Conservation (phyloP, 2,888 invertebrate genomes). For the Drosophila pseudotakahashii region DNA sequence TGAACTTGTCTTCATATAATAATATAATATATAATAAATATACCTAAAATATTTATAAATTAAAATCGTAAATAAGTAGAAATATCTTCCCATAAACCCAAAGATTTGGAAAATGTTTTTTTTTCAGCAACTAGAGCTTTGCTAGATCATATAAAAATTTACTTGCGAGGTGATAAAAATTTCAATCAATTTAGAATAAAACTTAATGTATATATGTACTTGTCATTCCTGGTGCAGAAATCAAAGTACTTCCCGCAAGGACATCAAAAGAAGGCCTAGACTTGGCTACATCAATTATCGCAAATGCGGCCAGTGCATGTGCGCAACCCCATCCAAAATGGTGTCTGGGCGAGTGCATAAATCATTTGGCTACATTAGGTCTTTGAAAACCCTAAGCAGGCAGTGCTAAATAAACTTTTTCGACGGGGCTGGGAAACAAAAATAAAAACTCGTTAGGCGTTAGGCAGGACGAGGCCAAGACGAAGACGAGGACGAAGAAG, state of each 20-base stretch:
- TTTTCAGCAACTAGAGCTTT: no score
- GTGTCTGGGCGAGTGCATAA: slow-evolving; percentile 64
- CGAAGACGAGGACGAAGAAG: slow-evolving; percentile 21
- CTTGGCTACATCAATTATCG: slow-evolving; percentile 71
- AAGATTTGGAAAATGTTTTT: no score
- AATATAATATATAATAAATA: no score
- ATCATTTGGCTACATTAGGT: slow-evolving; percentile 75
- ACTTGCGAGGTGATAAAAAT: no score
- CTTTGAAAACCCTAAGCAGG: slow-evolving; percentile 29
- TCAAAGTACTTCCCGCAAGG: neutral
- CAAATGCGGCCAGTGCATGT: slow-evolving; percentile 49
- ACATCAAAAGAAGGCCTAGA: slow-evolving; percentile 26
- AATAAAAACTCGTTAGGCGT: slow-evolving; percentile 79
- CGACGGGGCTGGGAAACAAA: slow-evolving; percentile 60
- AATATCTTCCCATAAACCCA: no score
- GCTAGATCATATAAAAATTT: no score
- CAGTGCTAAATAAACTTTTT: slow-evolving; percentile 54
- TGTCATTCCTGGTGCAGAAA: neutral
- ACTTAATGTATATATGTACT: neutral
- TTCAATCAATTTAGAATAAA: neutral
- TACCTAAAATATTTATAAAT: no score
- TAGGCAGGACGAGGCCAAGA: slow-evolving; percentile 33
- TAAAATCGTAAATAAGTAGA: no score
- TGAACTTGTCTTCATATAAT: no score
- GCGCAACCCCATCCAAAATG: slow-evolving; percentile 6